phyloP scores from a whole-genome alignment of 1,140 invertebrate genomes.

The Drosophila arawakana region DNA sequence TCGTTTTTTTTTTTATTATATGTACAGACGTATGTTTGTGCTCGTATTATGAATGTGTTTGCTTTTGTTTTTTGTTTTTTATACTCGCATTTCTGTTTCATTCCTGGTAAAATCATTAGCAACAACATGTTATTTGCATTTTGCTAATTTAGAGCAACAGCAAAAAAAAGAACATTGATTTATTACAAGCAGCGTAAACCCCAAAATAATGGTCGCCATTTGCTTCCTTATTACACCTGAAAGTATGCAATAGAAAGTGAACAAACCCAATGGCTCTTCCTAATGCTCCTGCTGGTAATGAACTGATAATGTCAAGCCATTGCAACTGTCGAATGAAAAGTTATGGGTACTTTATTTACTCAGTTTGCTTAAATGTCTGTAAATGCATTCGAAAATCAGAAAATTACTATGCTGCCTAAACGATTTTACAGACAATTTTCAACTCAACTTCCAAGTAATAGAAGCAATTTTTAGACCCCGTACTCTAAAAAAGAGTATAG shows the following conservation, averaged over 20 bases:
- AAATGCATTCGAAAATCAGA: too few relatives aligned
- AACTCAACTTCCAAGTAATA: too few relatives aligned
- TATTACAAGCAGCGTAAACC: conserved; percentile 48
- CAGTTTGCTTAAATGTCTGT: too few relatives aligned
- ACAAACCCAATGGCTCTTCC: not conserved
- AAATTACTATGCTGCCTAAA: too few relatives aligned
- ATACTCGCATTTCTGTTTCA: conserved; percentile 10
- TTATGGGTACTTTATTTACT: not conserved
- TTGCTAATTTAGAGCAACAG: conserved; percentile 67
- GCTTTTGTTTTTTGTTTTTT: conserved; percentile 16
- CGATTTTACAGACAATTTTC: too few relatives aligned
- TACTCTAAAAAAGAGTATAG: too few relatives aligned
- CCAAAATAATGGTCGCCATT: conserved; percentile 46
- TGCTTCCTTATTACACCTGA: conserved; percentile 24
- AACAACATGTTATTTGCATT: conserved; percentile 79
- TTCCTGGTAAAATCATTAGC: conserved; percentile 68
- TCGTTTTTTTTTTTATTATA: conserved; percentile 53
- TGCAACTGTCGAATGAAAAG: not conserved
- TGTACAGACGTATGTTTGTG: conserved; percentile 11
- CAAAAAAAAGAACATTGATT: conserved; percentile 62
- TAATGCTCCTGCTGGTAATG: not conserved
- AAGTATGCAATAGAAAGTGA: conserved; percentile 19
- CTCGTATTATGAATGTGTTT: conserved; percentile 31
- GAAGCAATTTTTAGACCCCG: too few relatives aligned
- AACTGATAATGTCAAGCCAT: not conserved